Evolutionary conservation across 2,888 invertebrate species (phyloP).

Genomic region (Villa cingulata): DNA sequence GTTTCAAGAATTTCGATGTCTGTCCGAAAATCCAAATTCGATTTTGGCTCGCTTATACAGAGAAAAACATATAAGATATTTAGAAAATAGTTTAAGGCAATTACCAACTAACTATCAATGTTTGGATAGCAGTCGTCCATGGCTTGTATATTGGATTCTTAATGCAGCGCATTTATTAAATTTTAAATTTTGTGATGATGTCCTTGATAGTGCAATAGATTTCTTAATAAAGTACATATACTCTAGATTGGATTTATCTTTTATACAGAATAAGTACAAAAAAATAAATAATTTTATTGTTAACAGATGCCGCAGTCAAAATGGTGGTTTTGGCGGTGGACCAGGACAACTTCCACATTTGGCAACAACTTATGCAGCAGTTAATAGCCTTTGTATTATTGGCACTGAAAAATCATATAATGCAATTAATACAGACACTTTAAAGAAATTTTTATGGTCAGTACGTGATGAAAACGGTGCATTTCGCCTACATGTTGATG

Average conservation of each 20-base stretch:
- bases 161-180: slow-evolving; percentile 74
- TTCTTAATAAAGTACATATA: slow-evolving; percentile 47
- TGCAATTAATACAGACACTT: slow-evolving; percentile 59
- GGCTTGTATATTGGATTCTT: slow-evolving; percentile 95
- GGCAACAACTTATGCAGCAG: slow-evolving; percentile 94
- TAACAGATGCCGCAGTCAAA: slow-evolving; percentile 26
- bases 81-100: slow-evolving; percentile 52
- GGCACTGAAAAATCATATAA: slow-evolving; percentile 75
- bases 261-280: not conserved
- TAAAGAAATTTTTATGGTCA: slow-evolving; percentile 65
- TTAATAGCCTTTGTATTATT: slow-evolving; percentile 82
- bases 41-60: slow-evolving; percentile 48
- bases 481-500: slow-evolving; percentile 80
- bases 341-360: slow-evolving; percentile 86
- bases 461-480: slow-evolving; percentile 76
- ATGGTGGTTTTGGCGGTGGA: slow-evolving; percentile 89
- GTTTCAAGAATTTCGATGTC: slow-evolving; percentile 36
- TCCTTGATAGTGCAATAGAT: slow-evolving; percentile 40
- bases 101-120: slow-evolving; percentile 62
- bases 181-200: slow-evolving; percentile 43
- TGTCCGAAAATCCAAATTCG: slow-evolving; percentile 38
- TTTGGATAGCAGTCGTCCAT: slow-evolving; percentile 89
- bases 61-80: slow-evolving; percentile 48
- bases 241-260: no score
- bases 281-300: not conserved